phyloP scores from a whole-genome alignment of 2,113 vertebrate genomes.

The Aspiorhynchus laticeps region DNA sequence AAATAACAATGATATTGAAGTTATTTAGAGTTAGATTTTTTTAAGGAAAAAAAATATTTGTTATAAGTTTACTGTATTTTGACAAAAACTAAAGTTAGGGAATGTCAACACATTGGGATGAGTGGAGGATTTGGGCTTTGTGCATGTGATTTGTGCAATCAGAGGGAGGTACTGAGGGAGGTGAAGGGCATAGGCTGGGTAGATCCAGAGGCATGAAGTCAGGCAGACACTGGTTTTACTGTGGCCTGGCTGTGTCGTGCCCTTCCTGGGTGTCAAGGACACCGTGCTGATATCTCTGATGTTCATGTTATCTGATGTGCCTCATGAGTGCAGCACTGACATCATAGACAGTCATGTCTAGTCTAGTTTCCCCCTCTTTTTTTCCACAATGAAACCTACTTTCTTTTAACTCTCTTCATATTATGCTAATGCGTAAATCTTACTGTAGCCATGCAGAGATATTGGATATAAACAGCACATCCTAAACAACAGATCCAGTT shows the following conservation, averaged over 20 bases:
- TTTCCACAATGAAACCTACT: background rate
- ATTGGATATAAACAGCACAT: background rate
- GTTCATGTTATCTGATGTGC: slow-evolving; percentile 9
- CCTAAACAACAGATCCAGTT: background rate
- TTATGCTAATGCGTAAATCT: background rate
- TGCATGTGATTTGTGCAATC: background rate
- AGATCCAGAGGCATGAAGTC: background rate
- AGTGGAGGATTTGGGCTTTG: background rate
- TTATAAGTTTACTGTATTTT: background rate
- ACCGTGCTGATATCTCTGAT: background rate
- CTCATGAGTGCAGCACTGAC: background rate
- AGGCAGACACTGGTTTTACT: background rate
- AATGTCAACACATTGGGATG: background rate
- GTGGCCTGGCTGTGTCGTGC: background rate
- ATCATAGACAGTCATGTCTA: background rate
- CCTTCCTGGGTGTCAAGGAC: background rate
- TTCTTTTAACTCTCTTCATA: background rate
- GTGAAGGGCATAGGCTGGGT: background rate
- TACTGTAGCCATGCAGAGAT: background rate
- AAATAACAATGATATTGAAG: background rate
- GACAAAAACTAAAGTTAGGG: background rate
- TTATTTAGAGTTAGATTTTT: too few species aligned
- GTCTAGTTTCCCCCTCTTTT: background rate
- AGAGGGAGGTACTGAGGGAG: background rate
- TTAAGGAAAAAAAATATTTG: background rate